Conservation (phyloP, 1,140 invertebrate genomes). For the Pogonomyrmex barbatus region DNA sequence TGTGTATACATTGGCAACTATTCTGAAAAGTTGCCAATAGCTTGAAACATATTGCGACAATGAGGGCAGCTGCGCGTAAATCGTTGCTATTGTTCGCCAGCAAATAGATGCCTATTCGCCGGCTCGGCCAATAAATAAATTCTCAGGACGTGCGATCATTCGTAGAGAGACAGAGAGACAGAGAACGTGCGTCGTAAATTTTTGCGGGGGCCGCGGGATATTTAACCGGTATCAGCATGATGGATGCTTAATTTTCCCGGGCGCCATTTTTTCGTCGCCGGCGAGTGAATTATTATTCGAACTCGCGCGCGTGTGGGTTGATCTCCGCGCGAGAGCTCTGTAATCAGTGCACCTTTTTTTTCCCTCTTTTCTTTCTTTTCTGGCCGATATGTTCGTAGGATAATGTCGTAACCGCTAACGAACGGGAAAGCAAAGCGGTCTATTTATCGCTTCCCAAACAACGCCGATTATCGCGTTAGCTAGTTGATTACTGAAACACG, state of each 20-base stretch:
- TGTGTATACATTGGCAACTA: neutral
- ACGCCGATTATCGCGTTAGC: constrained; percentile 37
- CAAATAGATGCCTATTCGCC: constrained; percentile 55
- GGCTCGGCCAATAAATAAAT: constrained; percentile 64
- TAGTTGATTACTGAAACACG: constrained; percentile 1
- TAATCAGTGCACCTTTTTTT: constrained; percentile 51
- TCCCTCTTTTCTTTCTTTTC: neutral
- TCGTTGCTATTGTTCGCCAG: constrained; percentile 62
- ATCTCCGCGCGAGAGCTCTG: constrained; percentile 44
- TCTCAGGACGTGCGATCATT: constrained; percentile 45
- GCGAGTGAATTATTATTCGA: constrained; percentile 49
- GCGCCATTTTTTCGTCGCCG: constrained; percentile 41
- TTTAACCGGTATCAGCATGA: constrained; percentile 61
- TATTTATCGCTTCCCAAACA: constrained; percentile 36
- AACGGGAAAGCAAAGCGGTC: constrained; percentile 25
- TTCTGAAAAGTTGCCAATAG: constrained; percentile 16
- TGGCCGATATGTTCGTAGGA: constrained; percentile 20
- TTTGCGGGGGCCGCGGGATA: constrained; percentile 57
- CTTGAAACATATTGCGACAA: constrained; percentile 48
- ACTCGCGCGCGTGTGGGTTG: constrained; percentile 23
- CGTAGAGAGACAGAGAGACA: constrained; percentile 20
- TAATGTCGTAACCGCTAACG: constrained; percentile 22
- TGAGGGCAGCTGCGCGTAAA: constrained; percentile 60
- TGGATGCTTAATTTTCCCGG: constrained; percentile 62
- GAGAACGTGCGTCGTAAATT: constrained; percentile 56